Percentiles rank a stretch among this genome's conserved stretches.
Evolutionary conservation across 2,888 invertebrate species (phyloP).

Genomic region (Mimumesa dahlbomi): DNA sequence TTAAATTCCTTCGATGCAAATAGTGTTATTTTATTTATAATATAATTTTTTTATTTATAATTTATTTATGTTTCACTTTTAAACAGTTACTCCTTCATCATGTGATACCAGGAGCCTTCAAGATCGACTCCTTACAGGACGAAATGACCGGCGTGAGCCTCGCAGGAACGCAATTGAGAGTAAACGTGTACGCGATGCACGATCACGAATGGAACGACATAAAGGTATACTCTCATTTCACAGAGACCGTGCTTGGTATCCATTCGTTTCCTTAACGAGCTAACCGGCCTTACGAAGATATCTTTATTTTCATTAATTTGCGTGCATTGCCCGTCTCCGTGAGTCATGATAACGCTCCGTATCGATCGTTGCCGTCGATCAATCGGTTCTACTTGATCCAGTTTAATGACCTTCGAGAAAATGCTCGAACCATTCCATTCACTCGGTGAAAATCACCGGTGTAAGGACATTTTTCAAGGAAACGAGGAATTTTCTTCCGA

Average conservation of each 20-base stretch:
- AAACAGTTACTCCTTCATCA: slow-evolving; percentile 90
- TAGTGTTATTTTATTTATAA: too few relatives aligned
- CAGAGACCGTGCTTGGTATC: slow-evolving; percentile 32
- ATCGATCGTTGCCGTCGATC: neutral
- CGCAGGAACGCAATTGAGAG: slow-evolving; percentile 92
- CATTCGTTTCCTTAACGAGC: too few relatives aligned
- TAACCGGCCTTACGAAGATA: neutral
- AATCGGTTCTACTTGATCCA: slow-evolving; percentile 31
- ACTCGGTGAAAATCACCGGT: slow-evolving; percentile 22
- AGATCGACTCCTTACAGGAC: slow-evolving; percentile 89
- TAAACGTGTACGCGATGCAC: slow-evolving; percentile 93
- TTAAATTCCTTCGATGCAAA: too few relatives aligned
- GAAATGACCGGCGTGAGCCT: slow-evolving; percentile 95
- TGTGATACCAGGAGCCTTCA: slow-evolving; percentile 92
- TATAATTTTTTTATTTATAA: too few relatives aligned
- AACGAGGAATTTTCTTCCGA: too few relatives aligned
- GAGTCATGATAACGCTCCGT: slow-evolving; percentile 6
- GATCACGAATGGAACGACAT: slow-evolving; percentile 94
- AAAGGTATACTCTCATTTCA: slow-evolving; percentile 80
- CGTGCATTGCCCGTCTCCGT: neutral
- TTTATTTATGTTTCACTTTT: too few relatives aligned
- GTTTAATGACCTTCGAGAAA: slow-evolving; percentile 40
- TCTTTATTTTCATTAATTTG: neutral
- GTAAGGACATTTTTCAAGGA: neutral
- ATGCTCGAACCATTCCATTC: slow-evolving; percentile 37